Percentiles rank a stretch among this genome's conserved stretches.
Conservation (phyloP, 2,888 invertebrate genomes). For the Erynnis tages region DNA sequence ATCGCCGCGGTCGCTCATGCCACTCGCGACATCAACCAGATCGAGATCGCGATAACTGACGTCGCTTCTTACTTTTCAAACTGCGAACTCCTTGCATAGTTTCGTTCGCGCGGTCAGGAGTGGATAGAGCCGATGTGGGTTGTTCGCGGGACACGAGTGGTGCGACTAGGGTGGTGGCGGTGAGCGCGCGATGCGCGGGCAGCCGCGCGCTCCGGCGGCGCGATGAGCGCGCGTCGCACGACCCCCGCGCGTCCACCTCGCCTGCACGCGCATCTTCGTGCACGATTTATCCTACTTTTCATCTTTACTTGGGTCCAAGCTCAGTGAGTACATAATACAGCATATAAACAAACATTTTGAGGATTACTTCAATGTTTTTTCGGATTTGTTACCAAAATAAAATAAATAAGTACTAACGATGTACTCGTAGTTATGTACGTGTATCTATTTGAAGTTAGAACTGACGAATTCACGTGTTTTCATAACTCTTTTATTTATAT, state of each 20-base stretch:
- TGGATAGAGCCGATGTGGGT: constrained; percentile 23
- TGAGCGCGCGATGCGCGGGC: constrained; percentile 66
- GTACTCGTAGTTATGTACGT: too few relatives aligned
- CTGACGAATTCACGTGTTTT: too few relatives aligned
- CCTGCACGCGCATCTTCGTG: constrained; percentile 39
- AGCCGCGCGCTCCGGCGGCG: constrained; percentile 56
- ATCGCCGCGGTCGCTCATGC: constrained; percentile 63
- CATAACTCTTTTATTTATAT: too few relatives aligned
- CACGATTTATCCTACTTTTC: constrained; percentile 48
- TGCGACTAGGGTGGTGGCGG: constrained; percentile 40
- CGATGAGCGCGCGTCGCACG: constrained; percentile 71
- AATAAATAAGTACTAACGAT: too few relatives aligned
- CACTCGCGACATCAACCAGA: constrained; percentile 39
- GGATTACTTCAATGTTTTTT: too few relatives aligned
- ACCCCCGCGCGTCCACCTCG: constrained; percentile 45
- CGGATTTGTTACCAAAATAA: too few relatives aligned
- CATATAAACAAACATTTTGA: too few relatives aligned
- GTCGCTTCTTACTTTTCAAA: constrained; percentile 30
- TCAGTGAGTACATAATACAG: constrained; percentile 55
- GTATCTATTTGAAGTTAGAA: too few relatives aligned
- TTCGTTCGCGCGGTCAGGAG: background rate
- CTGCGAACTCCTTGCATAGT: constrained; percentile 20
- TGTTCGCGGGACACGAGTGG: constrained; percentile 31
- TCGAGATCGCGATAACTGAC: constrained; percentile 49
- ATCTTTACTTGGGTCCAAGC: constrained; percentile 52